Evolutionary conservation across 1,140 invertebrate species (phyloP).

Genomic region (Drosophila arizonae): DNA sequence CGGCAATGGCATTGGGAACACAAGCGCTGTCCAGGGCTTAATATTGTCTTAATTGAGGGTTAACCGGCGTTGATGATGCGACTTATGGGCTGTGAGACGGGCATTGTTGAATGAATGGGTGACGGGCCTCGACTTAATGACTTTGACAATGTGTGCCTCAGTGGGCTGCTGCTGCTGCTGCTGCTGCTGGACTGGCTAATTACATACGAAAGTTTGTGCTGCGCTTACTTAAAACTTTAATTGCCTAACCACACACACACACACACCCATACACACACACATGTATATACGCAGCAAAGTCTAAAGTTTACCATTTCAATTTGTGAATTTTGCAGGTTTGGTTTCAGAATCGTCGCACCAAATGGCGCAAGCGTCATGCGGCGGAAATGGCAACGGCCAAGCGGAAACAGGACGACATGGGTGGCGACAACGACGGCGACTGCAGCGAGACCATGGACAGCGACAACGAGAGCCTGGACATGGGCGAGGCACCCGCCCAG

Average conservation of each 20-base stretch:
- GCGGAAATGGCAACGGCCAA: conserved; percentile 99
- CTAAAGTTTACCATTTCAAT: conserved; percentile 46
- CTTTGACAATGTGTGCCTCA: conserved; percentile 73
- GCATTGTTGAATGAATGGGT: conserved; percentile 7
- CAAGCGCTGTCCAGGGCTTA: conserved; percentile 66
- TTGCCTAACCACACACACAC: conserved; percentile 19
- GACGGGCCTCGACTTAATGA: conserved; percentile 71
- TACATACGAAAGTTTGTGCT: conserved; percentile 65
- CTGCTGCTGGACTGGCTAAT: conserved; percentile 54
- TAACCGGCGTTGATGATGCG: conserved; percentile 83
- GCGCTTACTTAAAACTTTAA: conserved; percentile 67
- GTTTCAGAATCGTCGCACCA: conserved; percentile 99
- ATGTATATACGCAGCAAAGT: conserved; percentile 14
- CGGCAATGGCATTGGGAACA: background rate
- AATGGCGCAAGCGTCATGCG: conserved; percentile 99
- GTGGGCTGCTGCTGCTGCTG: background rate
- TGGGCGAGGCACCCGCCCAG: conserved; percentile 76
- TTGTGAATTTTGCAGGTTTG: conserved; percentile 92
- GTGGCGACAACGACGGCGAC: conserved; percentile 87
- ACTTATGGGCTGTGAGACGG: conserved; percentile 69
- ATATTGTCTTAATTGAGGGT: conserved; percentile 83
- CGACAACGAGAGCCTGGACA: conserved; percentile 82
- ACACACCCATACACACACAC: too few relatives aligned
- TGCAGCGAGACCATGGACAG: conserved; percentile 86
- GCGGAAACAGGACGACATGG: conserved; percentile 96